Percentiles rank a stretch among this genome's conserved stretches.
Conservation (phyloP, 2,888 invertebrate genomes). For the Tyria jacobaeae region DNA sequence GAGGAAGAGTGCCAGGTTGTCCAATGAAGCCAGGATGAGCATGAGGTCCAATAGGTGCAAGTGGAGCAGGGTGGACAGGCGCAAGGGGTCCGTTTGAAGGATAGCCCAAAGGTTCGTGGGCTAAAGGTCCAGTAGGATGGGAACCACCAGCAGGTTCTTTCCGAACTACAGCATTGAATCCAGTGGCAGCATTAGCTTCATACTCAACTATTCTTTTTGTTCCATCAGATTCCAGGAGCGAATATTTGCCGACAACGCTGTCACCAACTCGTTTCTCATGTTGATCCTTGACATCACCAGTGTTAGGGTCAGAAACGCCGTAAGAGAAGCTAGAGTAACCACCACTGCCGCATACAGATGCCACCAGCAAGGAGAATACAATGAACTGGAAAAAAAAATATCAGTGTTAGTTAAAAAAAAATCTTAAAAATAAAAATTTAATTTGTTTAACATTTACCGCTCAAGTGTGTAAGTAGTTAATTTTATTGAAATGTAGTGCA, state of each 20-base stretch:
- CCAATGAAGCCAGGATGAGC: conserved; percentile 8
- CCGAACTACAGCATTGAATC: conserved; percentile 71
- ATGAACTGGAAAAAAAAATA: conserved; percentile 69
- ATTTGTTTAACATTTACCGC: not conserved
- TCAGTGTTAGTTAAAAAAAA: not conserved
- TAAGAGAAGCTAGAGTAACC: conserved; percentile 72
- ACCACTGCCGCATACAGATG: conserved; percentile 59
- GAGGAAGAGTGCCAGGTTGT: conserved; percentile 12
- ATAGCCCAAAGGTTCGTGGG: conserved; percentile 46
- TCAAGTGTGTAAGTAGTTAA: not conserved
- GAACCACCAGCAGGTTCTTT: conserved; percentile 65
- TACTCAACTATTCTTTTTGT: conserved; percentile 87
- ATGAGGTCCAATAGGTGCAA: conserved; percentile 15
- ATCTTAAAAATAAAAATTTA: not conserved
- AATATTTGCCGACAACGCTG: conserved; percentile 83
- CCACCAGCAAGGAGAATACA: conserved; percentile 62
- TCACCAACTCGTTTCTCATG: conserved; percentile 87
- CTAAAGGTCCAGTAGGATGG: conserved; percentile 41
- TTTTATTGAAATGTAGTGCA: not conserved
- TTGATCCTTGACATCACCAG: conserved; percentile 77
- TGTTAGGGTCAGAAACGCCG: conserved; percentile 72
- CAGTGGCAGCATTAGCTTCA: conserved; percentile 66
- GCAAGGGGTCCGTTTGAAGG: conserved; percentile 22
- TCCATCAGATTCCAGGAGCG: conserved; percentile 86
- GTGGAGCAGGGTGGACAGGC: conserved; percentile 4